Conservation (phyloP, 1,140 invertebrate genomes). For the Zaprionus davidi region DNA sequence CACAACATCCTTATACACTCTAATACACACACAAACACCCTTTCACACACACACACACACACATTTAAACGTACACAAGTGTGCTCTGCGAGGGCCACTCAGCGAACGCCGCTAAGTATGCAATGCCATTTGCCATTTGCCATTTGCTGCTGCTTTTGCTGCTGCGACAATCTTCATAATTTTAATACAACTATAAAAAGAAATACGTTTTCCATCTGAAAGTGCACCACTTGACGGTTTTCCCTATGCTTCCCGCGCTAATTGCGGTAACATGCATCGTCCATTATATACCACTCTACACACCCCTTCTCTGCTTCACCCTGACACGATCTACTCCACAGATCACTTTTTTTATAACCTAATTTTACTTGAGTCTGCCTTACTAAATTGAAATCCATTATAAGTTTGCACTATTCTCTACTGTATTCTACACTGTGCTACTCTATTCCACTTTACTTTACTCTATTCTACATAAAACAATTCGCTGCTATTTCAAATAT, state of each 20-base stretch:
- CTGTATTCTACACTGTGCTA: too few species aligned
- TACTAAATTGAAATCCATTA: too few species aligned
- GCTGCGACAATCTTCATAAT: constrained; percentile 34
- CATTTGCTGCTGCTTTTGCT: constrained; percentile 25
- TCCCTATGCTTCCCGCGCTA: background rate
- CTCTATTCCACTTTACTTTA: too few species aligned
- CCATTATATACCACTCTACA: background rate
- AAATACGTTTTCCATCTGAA: constrained; percentile 2
- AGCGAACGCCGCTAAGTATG: constrained; percentile 52
- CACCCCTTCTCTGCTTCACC: fast-evolving
- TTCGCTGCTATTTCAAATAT: too few species aligned
- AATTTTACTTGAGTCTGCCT: too few species aligned
- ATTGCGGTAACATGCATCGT: background rate
- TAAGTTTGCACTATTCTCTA: too few species aligned
- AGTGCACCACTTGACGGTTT: background rate
- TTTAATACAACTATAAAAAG: constrained; percentile 25
- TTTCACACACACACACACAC: background rate
- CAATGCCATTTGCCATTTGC: constrained; percentile 50
- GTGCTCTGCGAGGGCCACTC: constrained; percentile 25
- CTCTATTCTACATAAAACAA: too few species aligned
- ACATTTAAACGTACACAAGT: background rate
- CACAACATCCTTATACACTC: constrained; percentile 24
- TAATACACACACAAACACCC: background rate
- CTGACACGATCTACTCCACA: too few species aligned
- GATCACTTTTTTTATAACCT: too few species aligned